Base-by-base conservation (phyloP, 2,888 invertebrate genomes). In the Clivina fossor region DNA sequence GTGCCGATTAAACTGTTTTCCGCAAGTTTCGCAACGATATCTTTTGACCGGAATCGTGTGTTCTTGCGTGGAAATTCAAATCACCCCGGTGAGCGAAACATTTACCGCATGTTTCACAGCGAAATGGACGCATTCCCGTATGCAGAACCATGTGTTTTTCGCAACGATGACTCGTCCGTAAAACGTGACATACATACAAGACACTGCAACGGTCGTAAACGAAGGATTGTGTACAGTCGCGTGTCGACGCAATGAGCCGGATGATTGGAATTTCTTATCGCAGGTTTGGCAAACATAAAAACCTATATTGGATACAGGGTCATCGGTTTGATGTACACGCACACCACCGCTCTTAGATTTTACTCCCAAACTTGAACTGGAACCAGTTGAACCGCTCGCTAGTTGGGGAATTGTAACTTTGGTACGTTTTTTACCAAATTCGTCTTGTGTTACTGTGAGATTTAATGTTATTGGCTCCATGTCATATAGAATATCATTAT, bases 61-160 rank as follows among this genome's bases (percentile, higher is more conserved):
- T 71, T 60, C 72, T 75, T 62, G 70, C 71, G 60, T 78, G 78
- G 33, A 73, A 64, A 61, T 69, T 74, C 37, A 77, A 65, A 55
- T 77, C 77, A 11, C 67, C 70, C 24, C 69, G 64, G 47, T 71
- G 72, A 19, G 68, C 60, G 56, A 76, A 78, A 7, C 70, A 62
- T 61, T 76, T 76, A 33, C 67, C 66, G 58, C 78, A 78, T 28
- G 72, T 64, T 26, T 74, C 72, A 61, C 78, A 78, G 3, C 50
- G 32, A 35, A 60, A 66, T 4, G 63, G 61, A 40, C 64, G 62
- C 3, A 64, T 38, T 2, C 61, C 60, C 56, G 74, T 67, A 60
- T 77, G 77, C 3, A 72, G 73, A 33, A 74, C 68, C 64, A 74
- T 68, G 62, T 76, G 76, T 61, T 73, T 76, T 26, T 69, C 69